Evolutionary conservation across 2,888 invertebrate genomes (phyloP).

Genomic region (Apoda limacodes): DNA sequence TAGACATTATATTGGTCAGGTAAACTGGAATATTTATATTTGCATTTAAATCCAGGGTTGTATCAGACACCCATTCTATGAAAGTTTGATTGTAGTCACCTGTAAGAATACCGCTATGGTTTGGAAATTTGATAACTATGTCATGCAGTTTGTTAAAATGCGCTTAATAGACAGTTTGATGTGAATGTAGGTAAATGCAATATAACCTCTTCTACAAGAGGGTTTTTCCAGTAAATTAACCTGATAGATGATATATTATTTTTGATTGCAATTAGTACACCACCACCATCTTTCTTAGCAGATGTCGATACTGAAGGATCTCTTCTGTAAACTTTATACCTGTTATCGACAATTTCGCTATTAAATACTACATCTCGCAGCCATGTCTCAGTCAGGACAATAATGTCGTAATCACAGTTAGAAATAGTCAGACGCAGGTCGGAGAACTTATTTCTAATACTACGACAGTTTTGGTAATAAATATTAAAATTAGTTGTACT

Average conservation of each 20-base stretch:
- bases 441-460: conserved; percentile 11
- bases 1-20: background rate
- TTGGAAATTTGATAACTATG: background rate
- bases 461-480: conserved; percentile 11
- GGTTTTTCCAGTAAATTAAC: background rate
- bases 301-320: conserved; percentile 3
- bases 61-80: background rate
- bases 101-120: background rate
- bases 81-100: background rate
- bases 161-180: background rate
- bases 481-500: too few species aligned
- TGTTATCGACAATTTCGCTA: conserved; percentile 8
- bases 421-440: conserved; percentile 8
- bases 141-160: background rate
- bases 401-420: conserved; percentile 5
- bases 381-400: conserved; percentile 15
- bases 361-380: conserved; percentile 5
- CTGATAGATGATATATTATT: background rate
- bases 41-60: background rate
- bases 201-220: background rate
- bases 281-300: conserved; percentile 12
- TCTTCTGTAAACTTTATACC: conserved; percentile 9
- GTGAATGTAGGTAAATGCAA: background rate
- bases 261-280: conserved; percentile 9
- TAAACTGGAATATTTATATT: background rate